Base-by-base conservation (phyloP, 2,888 invertebrate genomes). In the Pristionchus arcanus region DNA sequence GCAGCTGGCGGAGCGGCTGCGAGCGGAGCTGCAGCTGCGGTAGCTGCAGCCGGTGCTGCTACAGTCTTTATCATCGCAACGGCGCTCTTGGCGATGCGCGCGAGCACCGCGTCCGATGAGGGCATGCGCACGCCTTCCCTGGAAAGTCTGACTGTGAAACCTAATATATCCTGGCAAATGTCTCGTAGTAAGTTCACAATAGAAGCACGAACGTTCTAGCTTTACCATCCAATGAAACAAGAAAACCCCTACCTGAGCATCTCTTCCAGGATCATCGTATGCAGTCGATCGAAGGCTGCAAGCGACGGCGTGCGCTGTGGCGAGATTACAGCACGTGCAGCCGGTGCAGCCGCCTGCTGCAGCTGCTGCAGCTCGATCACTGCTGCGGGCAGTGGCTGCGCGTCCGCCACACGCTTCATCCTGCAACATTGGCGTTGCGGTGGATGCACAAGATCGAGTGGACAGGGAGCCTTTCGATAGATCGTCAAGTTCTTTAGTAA, bases 1-100 rank as follows among this genome's bases (percentile, higher is more conserved):
- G 28, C 68, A 15, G 68, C 68, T 68, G 68, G n/a, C 21, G 68
- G n/a, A 31, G 68, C 68, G n/a, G 28, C 68, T 68, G 68, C 68
- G 15, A 7, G 28, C n/a, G 31, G 68, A 9, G 68, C 68, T 68
- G 68, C 68, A 28, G 68, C 68, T 68, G 28, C 31, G n/a, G 15
- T 31, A 19, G 74, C 74, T 34, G 74, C 74, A 34, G 31, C 71
- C 13, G 13, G 34, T 34, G 31, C 71, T 34, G 34, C 74, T 37
- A 7, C 37, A 21, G 34, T n/a, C 9, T 16, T 9, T 37, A 74
- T 74, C 74, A 21, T 34, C 19, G 34, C 37, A 19, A 34, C 19
- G 19, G 25, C 37, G 4, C 37, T 34, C 37, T 74, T 5, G 11
- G 74, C 74, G 37, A 74, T 19, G 34, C 2, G 19, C 74, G 2